phyloP scores from a whole-genome alignment of 2,797 vertebrate species.

The Percopsis omiscomaycus region DNA sequence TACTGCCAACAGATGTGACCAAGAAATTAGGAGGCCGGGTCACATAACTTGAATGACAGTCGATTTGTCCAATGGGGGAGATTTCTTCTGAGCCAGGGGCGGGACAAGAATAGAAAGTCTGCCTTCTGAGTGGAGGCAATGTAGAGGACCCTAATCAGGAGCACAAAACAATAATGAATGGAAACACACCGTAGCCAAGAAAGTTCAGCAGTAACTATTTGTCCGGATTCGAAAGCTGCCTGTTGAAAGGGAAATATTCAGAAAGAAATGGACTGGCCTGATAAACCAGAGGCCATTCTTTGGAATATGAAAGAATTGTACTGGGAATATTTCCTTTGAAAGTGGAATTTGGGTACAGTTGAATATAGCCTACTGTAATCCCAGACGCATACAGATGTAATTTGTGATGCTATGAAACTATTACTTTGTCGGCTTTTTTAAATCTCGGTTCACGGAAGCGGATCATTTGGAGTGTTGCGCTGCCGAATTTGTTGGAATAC shows the following conservation, averaged over 20 bases:
- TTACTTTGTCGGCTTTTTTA: slow-evolving; percentile 43
- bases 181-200: slow-evolving; percentile 73
- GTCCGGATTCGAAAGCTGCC: slow-evolving; percentile 42
- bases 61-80: slow-evolving; percentile 33
- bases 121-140: slow-evolving; percentile 64
- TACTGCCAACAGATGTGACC: slow-evolving; percentile 62
- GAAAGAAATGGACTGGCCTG: slow-evolving; percentile 72
- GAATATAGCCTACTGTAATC: slow-evolving; percentile 33
- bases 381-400: slow-evolving; percentile 49
- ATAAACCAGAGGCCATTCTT: slow-evolving; percentile 38
- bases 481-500: slow-evolving; percentile 32
- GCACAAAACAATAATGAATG: slow-evolving; percentile 80
- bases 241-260: slow-evolving; percentile 11
- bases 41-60: slow-evolving; percentile 43
- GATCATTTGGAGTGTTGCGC: slow-evolving; percentile 46
- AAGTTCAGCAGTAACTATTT: slow-evolving; percentile 61
- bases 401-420: slow-evolving; percentile 41
- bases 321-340: slow-evolving; percentile 57
- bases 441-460: slow-evolving; percentile 28
- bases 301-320: slow-evolving; percentile 52
- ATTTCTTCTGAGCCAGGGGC: slow-evolving; percentile 28
- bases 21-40: slow-evolving; percentile 1
- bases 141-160: slow-evolving; percentile 63
- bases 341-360: slow-evolving; percentile 38
- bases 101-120: slow-evolving; percentile 48